Evolutionary conservation across 2,113 vertebrate genomes (phyloP), one percentile per base, ranked within the genome.

Genomic region (Zosterops borbonicus): DNA sequence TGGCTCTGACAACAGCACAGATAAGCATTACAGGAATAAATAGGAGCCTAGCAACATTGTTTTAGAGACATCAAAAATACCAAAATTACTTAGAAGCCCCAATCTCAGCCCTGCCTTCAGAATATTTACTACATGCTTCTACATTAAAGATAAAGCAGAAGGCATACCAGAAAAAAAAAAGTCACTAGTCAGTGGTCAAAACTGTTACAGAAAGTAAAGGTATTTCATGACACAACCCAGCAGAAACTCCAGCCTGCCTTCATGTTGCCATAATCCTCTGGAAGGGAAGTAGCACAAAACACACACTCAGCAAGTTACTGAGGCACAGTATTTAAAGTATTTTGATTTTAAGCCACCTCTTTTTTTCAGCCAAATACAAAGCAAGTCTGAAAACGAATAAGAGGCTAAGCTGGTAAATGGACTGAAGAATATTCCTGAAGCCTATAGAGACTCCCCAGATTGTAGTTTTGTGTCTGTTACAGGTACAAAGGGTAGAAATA

Each of bases 401-500:
- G 37, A 92, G 23, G 67, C 46, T 94, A 92, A 94, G 33, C 33
- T 42, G 39, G 39, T 44, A 89, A 94, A 87, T 10, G 55, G 29
- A 78, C 39, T 52, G 71, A 93, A 70, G 50, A 92, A 90, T 60
- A 59, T 68, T 89, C 28, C 73, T 67, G 27, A 92, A 81, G 52
- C 84, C 80, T 74, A n/a, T 5, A 91, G 62, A 65, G 46, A 74
- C 58, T 74, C 71, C 59, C 74, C 64, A 96, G 55, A 86, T 90
- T 94, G 73, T 74, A 90, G 35, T 41, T 91, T 85, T 91, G 16
- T 80, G 52, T 80, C 75, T 89, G 87, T 94, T 83, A 83, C 73
- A 69, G 31, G 25, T 74, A 95, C 80, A 94, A 95, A 96, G n/a
- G 28, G 13, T 56, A 78, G 39, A 74, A 92, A 70, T 53, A 86